Base-by-base conservation (phyloP, 2,888 invertebrate genomes). In the Watsonalla binaria region DNA sequence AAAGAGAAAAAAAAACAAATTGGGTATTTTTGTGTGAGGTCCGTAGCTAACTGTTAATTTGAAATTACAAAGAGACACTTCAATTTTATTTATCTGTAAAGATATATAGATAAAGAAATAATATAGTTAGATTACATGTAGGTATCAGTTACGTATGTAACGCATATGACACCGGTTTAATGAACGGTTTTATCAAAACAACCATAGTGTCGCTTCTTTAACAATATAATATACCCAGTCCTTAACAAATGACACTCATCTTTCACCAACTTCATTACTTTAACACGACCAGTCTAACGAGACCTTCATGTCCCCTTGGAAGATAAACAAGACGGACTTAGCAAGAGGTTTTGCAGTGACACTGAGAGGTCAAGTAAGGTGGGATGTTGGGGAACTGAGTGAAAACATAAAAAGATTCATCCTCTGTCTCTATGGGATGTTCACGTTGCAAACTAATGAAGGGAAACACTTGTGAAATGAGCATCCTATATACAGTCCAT, bases 181-280 rank as follows among this genome's bases (percentile, higher is more conserved):
- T 24, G 24, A 24, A 24, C 0, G 8, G 9, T 37, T 37, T 37
- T 37, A 37, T 37, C 37, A 37, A 42, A 42, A 11, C 11, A 42
- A 42, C 42, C 5, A 42, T 11, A 42, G 42, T 5, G 9, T 11
- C 42, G 1, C 5, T 15, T 33, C 14, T 37, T 14, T 14, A 51
- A 37, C 33, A 51, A 33, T 46, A 33, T 52, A 57, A 60, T 65
- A 57, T 47, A 63, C 61, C 60, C 68, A 68, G 66, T 56, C 63
- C 68, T 65, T 68, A 72, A 81, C 73, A 82, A 82, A 83, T 82
- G 68, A 70, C 75, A 72, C 70, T 76, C 77, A 79, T 82, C 75
- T 76, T 76, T 83, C 77, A 78, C 73, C 59, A 66, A 60, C 74
- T 68, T 80, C 76, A 78, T 82, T 80, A 80, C 74, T 80, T 74